Base-by-base conservation (phyloP, 2,113 vertebrate species). In the Podarcis raffonei region DNA sequence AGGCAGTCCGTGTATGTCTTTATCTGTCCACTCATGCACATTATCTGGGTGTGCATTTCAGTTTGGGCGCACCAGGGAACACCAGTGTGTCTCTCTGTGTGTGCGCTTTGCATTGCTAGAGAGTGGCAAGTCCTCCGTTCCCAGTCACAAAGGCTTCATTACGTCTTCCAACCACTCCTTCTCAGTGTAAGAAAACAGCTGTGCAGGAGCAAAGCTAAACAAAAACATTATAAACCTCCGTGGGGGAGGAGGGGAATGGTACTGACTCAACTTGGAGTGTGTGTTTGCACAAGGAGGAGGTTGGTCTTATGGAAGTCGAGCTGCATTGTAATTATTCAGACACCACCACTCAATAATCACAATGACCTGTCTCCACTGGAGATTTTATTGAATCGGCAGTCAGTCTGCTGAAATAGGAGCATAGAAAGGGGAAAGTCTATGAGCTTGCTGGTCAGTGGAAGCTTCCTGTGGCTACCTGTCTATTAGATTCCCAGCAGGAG, bases 401-500 rank as follows among this genome's bases (percentile, higher is more conserved):
- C n/a, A 90, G 32, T 35, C 39, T 81, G n/a, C 7, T 78, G 6
- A 30, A 85, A 82, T 59, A n/a, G 85, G 20, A 86, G 69, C 7
- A 86, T 86, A n/a, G 39, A 71, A 83, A 2, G 16, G 53, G 2
- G 62, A 15, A 27, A 3, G 66, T 18, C 0, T 76, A 87, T 88
- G 30, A 59, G 27, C 30, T 89, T 82, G 0, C 74, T 39, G 86
- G 66, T 79, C 90, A 92, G 72, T 75, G 71, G 15, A 85, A 85
- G 84, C 88, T 48, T 91, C 82, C 18, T 18, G 78, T 35, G 79
- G 68, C 82, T 93, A 81, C 62, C 20, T 88, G 57, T 20, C 71
- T 87, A 87, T 80, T 77, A 77, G 86, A 81, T 74, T 95, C 93
- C 81, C 91, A 65, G 78, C 37, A 89, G 91, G 90, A 86, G 32